Conservation (phyloP, 2,888 invertebrate species). For the Acanthosepion lycidas region DNA sequence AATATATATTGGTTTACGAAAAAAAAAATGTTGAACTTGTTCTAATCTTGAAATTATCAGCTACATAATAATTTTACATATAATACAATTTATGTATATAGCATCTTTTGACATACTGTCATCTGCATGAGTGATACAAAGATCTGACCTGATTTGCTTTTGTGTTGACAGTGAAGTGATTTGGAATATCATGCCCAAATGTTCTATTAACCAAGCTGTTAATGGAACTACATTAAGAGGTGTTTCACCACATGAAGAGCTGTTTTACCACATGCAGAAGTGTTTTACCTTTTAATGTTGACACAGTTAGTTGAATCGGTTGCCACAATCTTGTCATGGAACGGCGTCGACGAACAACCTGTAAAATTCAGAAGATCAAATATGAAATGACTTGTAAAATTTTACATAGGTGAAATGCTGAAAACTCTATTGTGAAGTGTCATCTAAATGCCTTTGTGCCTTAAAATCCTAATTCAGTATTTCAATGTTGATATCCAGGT, state of each 20-base stretch:
- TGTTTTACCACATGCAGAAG: background rate
- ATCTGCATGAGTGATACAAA: no score
- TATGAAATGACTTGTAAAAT: background rate
- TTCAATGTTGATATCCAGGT: no score
- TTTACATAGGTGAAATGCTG: background rate
- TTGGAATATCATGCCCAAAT: no score
- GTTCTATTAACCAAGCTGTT: no score
- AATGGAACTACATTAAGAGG: background rate
- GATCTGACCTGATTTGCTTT: no score
- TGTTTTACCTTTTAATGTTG: conserved; percentile 41
- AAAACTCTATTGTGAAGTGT: background rate
- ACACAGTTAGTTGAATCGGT: conserved; percentile 64
- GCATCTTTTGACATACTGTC: no score
- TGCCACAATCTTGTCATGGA: conserved; percentile 65
- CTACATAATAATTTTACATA: no score
- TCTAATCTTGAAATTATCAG: no score
- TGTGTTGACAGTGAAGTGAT: no score
- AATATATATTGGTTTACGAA: no score
- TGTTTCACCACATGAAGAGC: background rate
- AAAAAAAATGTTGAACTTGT: background rate
- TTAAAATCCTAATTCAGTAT: no score
- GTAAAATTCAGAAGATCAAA: conserved; percentile 49
- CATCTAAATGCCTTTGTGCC: background rate
- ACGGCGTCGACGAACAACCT: conserved; percentile 72
- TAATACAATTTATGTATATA: no score